A percentile compares a stretch with the other conserved stretches of the same genome.
phyloP scores from a whole-genome alignment of 2,113 vertebrate species.

The Willisornis vidua region DNA sequence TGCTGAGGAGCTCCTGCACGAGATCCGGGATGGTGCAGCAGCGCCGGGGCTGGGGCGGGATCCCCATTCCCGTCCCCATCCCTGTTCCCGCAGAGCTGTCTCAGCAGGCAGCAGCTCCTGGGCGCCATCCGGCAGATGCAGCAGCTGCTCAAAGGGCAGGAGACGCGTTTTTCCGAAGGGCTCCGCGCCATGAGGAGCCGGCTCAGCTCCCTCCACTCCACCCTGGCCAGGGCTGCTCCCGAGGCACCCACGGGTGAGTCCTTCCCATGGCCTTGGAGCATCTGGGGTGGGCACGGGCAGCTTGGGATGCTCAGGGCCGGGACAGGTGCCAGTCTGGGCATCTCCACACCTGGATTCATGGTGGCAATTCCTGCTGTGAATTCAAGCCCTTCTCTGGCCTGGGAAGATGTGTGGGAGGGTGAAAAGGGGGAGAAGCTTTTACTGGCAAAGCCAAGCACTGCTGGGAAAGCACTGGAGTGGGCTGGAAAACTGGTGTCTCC shows the following conservation, averaged over 20 bases:
- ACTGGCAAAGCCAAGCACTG: neutral
- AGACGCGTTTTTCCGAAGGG: constrained; percentile 88
- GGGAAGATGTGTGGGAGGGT: neutral
- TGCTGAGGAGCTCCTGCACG: neutral
- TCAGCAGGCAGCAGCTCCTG: constrained; percentile 89
- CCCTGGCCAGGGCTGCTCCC: constrained; percentile 80
- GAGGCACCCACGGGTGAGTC: constrained; percentile 75
- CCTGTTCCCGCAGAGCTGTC: constrained; percentile 79
- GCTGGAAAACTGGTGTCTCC: neutral
- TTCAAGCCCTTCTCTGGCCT: neutral
- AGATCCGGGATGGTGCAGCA: accelerated
- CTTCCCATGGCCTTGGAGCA: too few relatives aligned
- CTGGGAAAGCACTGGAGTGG: neutral
- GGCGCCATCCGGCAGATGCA: constrained; percentile 91
- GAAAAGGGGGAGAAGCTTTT: neutral
- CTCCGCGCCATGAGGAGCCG: constrained; percentile 88
- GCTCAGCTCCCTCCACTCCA: constrained; percentile 85
- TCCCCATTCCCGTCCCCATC: neutral
- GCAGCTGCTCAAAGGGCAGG: constrained; percentile 93
- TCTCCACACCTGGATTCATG: accelerated
- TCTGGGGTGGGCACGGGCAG: neutral
- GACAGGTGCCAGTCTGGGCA: neutral
- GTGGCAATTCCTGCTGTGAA: neutral
- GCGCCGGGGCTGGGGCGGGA: neutral
- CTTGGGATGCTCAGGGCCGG: accelerated